Percentiles rank a stretch among this genome's conserved stretches.
Evolutionary conservation across 2,888 invertebrate genomes (phyloP).

Genomic region (Metallyticus violacea): DNA sequence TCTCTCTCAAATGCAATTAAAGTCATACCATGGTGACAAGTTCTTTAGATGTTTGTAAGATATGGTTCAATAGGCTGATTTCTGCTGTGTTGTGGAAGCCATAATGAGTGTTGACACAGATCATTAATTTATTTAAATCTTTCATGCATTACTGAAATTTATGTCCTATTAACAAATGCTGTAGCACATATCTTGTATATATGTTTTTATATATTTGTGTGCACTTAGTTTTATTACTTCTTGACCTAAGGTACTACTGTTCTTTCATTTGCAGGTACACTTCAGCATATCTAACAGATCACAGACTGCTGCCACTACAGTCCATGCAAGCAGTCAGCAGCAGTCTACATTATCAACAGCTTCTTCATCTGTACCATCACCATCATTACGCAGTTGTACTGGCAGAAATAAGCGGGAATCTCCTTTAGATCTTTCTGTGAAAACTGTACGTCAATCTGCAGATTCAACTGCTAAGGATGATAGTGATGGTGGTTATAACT

Average conservation of each 20-base stretch:
- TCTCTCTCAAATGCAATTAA: too few relatives aligned
- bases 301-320: background rate
- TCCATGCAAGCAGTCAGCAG: background rate
- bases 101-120: too few relatives aligned
- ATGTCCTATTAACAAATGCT: too few relatives aligned
- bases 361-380: background rate
- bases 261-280: background rate
- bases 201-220: too few relatives aligned
- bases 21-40: too few relatives aligned
- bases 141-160: too few relatives aligned
- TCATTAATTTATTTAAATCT: too few relatives aligned
- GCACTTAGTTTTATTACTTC: background rate
- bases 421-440: conserved; percentile 83
- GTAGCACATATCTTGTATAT: too few relatives aligned
- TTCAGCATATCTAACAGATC: background rate
- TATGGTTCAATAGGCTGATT: too few relatives aligned
- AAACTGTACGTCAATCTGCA: conserved; percentile 83
- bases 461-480: conserved; percentile 80
- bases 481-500: conserved; percentile 45
- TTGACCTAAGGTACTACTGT: background rate
- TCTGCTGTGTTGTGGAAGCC: too few relatives aligned
- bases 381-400: conserved; percentile 15
- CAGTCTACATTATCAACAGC: conserved; percentile 13
- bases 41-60: too few relatives aligned
- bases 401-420: conserved; percentile 64